Percentiles rank a stretch among this genome's conserved stretches.
Conservation (phyloP, 1,140 invertebrate species). For the Aphelenchoides besseyi region DNA sequence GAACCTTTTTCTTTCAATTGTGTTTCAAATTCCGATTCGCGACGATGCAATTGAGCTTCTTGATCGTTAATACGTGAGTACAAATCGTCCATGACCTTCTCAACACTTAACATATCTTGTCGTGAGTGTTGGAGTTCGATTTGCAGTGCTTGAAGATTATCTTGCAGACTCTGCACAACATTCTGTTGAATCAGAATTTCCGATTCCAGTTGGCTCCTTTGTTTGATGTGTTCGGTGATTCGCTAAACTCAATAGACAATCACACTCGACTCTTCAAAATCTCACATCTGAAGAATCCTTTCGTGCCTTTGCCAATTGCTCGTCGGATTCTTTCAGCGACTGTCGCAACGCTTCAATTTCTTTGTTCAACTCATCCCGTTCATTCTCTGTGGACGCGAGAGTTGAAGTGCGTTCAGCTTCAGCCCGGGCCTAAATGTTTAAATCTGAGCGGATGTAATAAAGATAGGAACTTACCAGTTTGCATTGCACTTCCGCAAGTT, state of each 20-base stretch:
- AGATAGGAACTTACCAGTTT: background rate
- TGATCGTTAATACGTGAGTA: background rate
- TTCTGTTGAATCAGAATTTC: background rate
- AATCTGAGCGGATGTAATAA: no score
- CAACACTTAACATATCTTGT: background rate
- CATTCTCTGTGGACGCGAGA: background rate
- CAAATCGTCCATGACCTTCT: background rate
- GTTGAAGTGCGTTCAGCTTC: background rate
- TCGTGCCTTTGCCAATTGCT: background rate
- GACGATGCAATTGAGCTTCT: background rate
- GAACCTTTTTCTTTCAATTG: conserved; percentile 9
- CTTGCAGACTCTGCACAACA: background rate
- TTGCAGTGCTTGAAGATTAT: background rate
- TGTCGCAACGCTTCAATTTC: background rate
- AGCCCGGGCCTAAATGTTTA: background rate
- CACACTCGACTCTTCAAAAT: background rate
- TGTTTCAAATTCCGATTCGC: background rate
- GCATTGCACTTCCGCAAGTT: background rate
- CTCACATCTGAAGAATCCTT: background rate
- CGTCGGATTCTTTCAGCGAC: background rate
- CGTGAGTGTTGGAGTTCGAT: background rate
- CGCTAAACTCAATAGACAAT: background rate
- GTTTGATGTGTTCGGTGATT: background rate
- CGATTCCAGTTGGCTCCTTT: background rate
- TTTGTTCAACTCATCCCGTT: background rate